phyloP scores from a whole-genome alignment of 2,797 vertebrate species.

The Potorous gilbertii region DNA sequence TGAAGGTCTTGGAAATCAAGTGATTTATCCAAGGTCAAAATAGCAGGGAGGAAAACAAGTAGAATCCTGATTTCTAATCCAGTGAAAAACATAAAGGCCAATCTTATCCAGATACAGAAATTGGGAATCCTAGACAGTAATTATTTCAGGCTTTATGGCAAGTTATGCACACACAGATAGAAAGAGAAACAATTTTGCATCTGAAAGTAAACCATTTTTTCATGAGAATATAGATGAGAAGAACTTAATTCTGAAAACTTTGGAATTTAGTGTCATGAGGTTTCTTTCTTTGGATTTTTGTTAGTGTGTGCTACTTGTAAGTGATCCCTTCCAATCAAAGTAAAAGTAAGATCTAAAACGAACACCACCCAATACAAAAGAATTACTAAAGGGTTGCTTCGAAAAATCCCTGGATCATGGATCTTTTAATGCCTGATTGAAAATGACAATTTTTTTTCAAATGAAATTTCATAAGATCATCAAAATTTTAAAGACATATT shows the following conservation, averaged over 20 bases:
- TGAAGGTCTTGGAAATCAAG: background rate
- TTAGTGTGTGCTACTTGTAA: background rate
- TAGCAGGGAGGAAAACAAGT: background rate
- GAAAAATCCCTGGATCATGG: background rate
- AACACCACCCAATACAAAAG: background rate
- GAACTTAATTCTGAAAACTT: background rate
- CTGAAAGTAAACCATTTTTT: background rate
- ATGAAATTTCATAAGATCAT: background rate
- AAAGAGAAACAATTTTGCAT: background rate
- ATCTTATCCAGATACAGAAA: background rate
- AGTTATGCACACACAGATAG: background rate
- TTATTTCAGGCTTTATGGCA: background rate
- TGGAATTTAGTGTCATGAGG: background rate
- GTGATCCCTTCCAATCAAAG: background rate
- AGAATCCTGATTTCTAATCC: background rate
- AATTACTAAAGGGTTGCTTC: background rate
- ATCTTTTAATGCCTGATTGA: background rate
- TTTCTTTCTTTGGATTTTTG: background rate
- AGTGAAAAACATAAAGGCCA: background rate
- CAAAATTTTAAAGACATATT: no score
- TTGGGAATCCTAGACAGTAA: background rate
- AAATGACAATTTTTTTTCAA: background rate
- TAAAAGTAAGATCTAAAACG: background rate
- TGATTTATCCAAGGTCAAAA: background rate
- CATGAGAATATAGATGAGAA: background rate